Conservation (phyloP, 2,888 invertebrate species). For the Rhagonycha lutea region DNA sequence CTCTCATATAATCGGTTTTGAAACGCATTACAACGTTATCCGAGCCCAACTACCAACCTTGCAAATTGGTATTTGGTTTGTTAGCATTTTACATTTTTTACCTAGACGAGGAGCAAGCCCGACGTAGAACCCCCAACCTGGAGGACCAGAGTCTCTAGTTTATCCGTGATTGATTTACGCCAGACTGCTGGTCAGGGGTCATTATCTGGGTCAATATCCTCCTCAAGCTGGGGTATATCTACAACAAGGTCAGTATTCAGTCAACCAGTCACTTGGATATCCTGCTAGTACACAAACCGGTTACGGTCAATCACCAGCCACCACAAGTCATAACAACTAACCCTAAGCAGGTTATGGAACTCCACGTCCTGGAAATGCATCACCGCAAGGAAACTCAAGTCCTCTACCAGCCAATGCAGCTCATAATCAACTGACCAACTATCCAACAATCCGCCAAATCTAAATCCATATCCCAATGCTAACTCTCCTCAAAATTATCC, state of each 20-base stretch:
- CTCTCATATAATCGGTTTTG: too few species aligned
- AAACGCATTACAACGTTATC: too few species aligned
- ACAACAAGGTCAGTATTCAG: constrained; percentile 67
- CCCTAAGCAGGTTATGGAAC: constrained; percentile 56
- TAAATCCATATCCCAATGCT: constrained; percentile 48
- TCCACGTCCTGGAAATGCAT: constrained; percentile 46
- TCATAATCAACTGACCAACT: constrained; percentile 46
- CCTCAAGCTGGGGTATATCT: constrained; percentile 70
- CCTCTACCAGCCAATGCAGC: constrained; percentile 52
- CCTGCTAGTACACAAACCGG: constrained; percentile 62
- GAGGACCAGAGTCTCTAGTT: too few species aligned
- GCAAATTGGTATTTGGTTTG: too few species aligned
- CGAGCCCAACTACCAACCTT: too few species aligned
- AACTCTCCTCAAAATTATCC: constrained; percentile 48
- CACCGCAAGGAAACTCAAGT: constrained; percentile 48
- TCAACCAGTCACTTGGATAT: constrained; percentile 71
- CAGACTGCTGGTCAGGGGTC: too few species aligned
- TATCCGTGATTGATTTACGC: too few species aligned
- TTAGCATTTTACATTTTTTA: too few species aligned
- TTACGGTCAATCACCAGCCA: constrained; percentile 67
- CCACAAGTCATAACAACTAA: constrained; percentile 61
- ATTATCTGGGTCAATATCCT: constrained; percentile 67
- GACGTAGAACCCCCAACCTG: too few species aligned
- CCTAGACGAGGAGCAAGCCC: too few species aligned
- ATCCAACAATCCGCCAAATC: constrained; percentile 49